phyloP scores from a whole-genome alignment of 2,888 invertebrate genomes.

The Chloromyia formosa region DNA sequence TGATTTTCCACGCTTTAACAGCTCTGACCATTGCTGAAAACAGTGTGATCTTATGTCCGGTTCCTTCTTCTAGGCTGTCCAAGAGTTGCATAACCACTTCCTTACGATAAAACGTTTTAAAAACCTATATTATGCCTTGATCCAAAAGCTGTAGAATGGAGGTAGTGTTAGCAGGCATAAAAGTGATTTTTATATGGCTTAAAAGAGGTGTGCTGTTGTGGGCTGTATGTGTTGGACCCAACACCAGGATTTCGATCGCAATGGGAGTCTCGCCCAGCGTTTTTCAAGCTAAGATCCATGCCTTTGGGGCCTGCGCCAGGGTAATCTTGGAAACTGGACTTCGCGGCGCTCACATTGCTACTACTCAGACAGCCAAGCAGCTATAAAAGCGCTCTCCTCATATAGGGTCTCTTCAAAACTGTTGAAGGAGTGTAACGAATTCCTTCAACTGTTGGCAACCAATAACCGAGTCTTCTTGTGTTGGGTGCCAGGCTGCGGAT shows the following conservation, averaged over 20 bases:
- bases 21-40: not conserved
- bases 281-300: not conserved
- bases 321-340: too few species aligned
- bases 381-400: conserved; percentile 47
- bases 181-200: not conserved
- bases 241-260: too few species aligned
- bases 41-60: not conserved
- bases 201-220: not conserved
- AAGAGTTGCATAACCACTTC: not conserved
- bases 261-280: too few species aligned
- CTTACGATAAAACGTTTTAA: conserved; percentile 1
- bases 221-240: not conserved
- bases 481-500: too few species aligned
- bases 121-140: not conserved
- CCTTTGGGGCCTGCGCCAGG: too few species aligned
- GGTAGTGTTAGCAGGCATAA: not conserved
- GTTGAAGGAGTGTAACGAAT: too few species aligned
- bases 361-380: too few species aligned
- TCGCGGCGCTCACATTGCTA: too few species aligned
- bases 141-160: not conserved
- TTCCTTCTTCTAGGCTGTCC: not conserved
- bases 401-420: too few species aligned
- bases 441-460: too few species aligned
- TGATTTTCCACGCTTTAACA: not conserved
- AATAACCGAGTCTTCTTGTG: too few species aligned